Base-by-base conservation (phyloP, 1,140 invertebrate genomes). In the Chionoecetes opilio region DNA sequence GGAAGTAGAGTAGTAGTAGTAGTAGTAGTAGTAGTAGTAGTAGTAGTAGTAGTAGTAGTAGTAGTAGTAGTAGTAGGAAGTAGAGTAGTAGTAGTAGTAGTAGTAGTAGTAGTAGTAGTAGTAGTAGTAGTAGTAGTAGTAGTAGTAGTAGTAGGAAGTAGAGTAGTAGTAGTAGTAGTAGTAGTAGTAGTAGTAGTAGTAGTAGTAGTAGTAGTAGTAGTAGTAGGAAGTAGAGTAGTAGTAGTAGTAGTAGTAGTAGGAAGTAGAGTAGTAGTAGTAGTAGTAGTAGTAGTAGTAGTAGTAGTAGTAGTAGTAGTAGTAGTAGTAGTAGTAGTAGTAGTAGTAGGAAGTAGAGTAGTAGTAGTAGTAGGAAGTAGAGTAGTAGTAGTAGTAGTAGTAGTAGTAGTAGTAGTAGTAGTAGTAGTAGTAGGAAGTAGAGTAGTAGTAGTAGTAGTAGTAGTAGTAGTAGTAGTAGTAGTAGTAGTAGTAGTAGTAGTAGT, bases 101-200 rank as follows among this genome's bases (percentile, higher is more conserved):
- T 84, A 84, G 82, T 84, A 84, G 82, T 84, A 84, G 82, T 84
- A 84, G 82, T 84, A 84, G n/a, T 85, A 85, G n/a, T 85, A 85
- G 32, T 31, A 85, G 32, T 85, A 85, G n/a, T 34, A 29, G 32
- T 85, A 85, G n/a, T 31, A 85, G 32, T 46, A 46, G 41, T 46
- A 46, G 86, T 88, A 88, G 37, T 88, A 88, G 9, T 88, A 88
- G n/a, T n/a, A n/a, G n/a, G n/a, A n/a, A n/a, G n/a, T n/a, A n/a
- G n/a, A n/a, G n/a, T n/a, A n/a, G n/a, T 88, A 88, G 41, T 46
- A 46, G 41, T 46, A 46, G 41, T 46, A 46, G 41, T 46, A 46
- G 41, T 46, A 46, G 41, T 46, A 46, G 41, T 46, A 46, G 41
- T 46, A 46, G 41, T 46, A 46, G 41, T 46, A 46, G 41, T 8